Base-by-base conservation (phyloP, 2,888 invertebrate species). In the Colostygia pectinataria region DNA sequence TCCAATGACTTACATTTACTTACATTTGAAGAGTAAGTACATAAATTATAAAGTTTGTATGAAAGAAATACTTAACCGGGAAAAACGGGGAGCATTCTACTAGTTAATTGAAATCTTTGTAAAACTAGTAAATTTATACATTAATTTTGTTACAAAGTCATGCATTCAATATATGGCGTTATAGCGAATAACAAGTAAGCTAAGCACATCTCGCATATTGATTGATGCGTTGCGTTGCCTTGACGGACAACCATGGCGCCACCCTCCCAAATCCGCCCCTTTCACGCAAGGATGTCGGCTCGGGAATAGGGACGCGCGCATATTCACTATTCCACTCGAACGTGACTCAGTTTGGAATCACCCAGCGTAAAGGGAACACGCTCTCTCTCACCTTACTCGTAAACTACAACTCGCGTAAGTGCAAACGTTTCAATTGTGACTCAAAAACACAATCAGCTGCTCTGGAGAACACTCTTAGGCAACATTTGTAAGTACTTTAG, bases 241-340 rank as follows among this genome's bases (percentile, higher is more conserved):
- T 82, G 79, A 76, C 77, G 77, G 72, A 77, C 74, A 77, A 72
- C 83, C 68, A 82, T 76, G 79, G 81, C 82, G 83, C 84, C 88
- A 87, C 87, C 89, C 90, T 77, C 74, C 52, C 72, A 63, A 77
- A 80, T 66, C 84, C 82, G 78, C 86, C 90, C 89, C 86, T 81
- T 83, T 77, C 70, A 83, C 76, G 75, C 84, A 85, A 87, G 88
- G 83, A 83, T 84, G 80, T 71, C 53, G 46, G 25, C 10, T 50
- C 78, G 83, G 87, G 88, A 87, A 83, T 73, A 85, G 86, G 88
- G 86, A 85, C 80, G 82, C 83, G 84, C 89, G 90, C 89, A 88
- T 77, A 77, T 78, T 80, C 77, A 77, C 77, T 65, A 70, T 68
- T 66, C 68, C 61, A 63, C 58, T 68, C 61, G 61, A 51, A 52